These are phyloP conservation scores for Thumatha senex DNA, from an alignment of 2,888 invertebrate species.

Conservation along the genomic window DNA sequence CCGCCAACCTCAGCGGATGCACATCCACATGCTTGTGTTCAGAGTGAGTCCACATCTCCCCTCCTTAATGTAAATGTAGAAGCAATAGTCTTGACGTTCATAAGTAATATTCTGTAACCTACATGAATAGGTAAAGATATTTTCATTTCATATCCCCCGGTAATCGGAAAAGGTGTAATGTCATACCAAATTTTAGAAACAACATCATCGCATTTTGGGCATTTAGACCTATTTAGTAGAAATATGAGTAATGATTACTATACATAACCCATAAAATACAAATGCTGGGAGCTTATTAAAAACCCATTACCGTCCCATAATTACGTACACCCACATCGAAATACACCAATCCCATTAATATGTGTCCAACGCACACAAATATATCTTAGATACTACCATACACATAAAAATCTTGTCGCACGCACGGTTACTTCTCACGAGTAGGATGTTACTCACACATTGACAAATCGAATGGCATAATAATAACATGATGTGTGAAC, in stretches of 20 bases:
- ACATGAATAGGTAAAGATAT: too few relatives aligned
- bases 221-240: conserved; percentile 10
- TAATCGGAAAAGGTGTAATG: too few relatives aligned
- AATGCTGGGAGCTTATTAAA: conserved; percentile 74
- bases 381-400: conserved; percentile 25
- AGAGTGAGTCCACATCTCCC: too few relatives aligned
- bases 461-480: conserved; percentile 23
- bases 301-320: conserved; percentile 77
- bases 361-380: conserved; percentile 63
- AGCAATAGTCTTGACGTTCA: too few relatives aligned
- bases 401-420: conserved; percentile 13
- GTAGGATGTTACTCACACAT: conserved; percentile 52
- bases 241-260: conserved; percentile 46
- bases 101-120: too few relatives aligned
- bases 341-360: conserved; percentile 76
- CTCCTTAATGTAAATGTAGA: too few relatives aligned
- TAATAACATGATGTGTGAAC: conserved; percentile 30
- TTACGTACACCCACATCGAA: conserved; percentile 74
- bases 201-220: not conserved
- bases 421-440: conserved; percentile 41
- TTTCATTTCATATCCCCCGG: too few relatives aligned
- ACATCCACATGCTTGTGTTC: too few relatives aligned
- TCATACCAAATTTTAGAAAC: not conserved
- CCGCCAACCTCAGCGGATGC: too few relatives aligned
- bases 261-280: conserved; percentile 28